These are phyloP conservation scores for Hirtodrosophila cameraria DNA, from an alignment of 2,888 invertebrate species.

Conservation along the genomic window DNA sequence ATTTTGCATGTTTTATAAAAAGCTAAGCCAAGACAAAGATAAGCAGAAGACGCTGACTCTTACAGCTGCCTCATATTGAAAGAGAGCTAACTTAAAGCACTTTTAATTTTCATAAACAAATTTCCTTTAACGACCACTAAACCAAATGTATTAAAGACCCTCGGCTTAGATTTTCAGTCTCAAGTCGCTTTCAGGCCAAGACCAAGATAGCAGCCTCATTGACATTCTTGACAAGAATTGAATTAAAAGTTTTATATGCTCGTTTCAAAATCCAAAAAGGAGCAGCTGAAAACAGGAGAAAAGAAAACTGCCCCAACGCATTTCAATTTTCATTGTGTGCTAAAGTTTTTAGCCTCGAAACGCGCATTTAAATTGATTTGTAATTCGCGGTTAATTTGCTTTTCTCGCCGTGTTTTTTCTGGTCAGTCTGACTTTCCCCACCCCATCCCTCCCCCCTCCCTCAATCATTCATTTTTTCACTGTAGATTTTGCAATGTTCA, in stretches of 20 bases:
- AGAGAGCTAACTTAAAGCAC: constrained; percentile 39
- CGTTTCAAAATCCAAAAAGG: constrained; percentile 22
- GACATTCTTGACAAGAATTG: constrained; percentile 75
- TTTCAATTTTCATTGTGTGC: constrained; percentile 43
- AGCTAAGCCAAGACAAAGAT: constrained; percentile 7
- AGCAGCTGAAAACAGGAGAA: constrained; percentile 31
- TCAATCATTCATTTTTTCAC: constrained; percentile 54
- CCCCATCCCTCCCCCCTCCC: not conserved
- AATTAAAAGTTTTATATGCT: constrained; percentile 69
- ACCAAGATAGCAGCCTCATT: constrained; percentile 47
- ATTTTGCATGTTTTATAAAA: constrained; percentile 67
- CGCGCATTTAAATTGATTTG: constrained; percentile 74
- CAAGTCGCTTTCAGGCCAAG: not conserved
- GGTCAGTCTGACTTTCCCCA: no score
- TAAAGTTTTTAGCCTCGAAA: constrained; percentile 43
- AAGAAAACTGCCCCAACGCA: constrained; percentile 37
- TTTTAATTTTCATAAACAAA: constrained; percentile 49
- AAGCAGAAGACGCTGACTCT: constrained; percentile 4
- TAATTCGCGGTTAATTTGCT: constrained; percentile 71
- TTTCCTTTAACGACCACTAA: constrained; percentile 30
- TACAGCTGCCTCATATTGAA: not conserved
- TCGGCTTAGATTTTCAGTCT: not conserved
- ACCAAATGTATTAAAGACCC: constrained; percentile 26
- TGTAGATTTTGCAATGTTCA: constrained; percentile 57
- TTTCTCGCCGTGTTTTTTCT: no score